phyloP scores from a whole-genome alignment of 2,888 invertebrate genomes.

The Ectemnius continuus region DNA sequence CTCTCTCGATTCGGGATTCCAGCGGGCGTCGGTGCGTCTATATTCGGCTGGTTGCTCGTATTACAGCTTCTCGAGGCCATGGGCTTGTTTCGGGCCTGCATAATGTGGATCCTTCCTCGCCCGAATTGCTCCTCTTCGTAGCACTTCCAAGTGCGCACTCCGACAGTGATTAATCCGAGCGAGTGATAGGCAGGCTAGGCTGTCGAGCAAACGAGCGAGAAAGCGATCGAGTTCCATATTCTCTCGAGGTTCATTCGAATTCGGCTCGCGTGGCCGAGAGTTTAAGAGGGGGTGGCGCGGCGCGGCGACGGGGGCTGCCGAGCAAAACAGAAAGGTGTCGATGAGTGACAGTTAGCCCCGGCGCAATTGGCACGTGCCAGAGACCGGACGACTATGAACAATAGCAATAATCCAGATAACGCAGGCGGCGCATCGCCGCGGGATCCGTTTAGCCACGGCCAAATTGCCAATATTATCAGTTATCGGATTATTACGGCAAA shows the following conservation, averaged over 20 bases:
- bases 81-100: constrained; percentile 18
- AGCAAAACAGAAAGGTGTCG: background rate
- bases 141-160: background rate
- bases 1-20: constrained; percentile 47
- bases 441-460: constrained; percentile 65
- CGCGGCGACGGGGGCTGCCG: too few species aligned
- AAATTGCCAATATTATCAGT: constrained; percentile 74
- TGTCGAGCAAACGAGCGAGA: background rate
- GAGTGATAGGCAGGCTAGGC: constrained; percentile 9
- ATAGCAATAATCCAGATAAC: constrained; percentile 64
- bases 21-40: constrained; percentile 45
- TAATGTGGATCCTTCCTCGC: background rate
- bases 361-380: constrained; percentile 28
- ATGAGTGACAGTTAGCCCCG: background rate
- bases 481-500: constrained; percentile 74
- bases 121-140: background rate
- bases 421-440: constrained; percentile 54
- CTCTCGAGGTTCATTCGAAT: too few species aligned
- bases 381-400: constrained; percentile 44
- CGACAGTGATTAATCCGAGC: constrained; percentile 10
- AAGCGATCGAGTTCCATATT: background rate
- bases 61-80: constrained; percentile 6
- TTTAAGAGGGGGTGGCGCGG: too few species aligned
- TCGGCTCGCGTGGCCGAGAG: too few species aligned
- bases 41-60: constrained; percentile 29